Evolutionary conservation across 2,113 vertebrate species (phyloP).

Genomic region (Antigone vipio): DNA sequence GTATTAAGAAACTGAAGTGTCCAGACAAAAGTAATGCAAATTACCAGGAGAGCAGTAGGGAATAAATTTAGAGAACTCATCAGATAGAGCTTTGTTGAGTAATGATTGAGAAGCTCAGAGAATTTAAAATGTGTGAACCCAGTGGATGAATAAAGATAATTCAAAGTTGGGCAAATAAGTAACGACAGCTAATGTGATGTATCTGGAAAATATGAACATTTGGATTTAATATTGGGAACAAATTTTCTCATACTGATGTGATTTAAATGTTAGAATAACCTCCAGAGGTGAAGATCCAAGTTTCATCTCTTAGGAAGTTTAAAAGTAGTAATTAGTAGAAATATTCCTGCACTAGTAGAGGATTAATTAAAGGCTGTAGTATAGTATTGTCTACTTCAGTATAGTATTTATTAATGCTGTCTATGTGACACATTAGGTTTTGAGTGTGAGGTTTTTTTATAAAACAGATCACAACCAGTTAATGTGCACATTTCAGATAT

Average conservation of each 20-base stretch:
- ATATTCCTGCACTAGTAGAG: background rate
- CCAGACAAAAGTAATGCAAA: constrained; percentile 3
- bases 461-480: background rate
- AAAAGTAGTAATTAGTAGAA: constrained; percentile 5
- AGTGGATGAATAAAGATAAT: background rate
- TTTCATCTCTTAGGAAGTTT: background rate
- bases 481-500: background rate
- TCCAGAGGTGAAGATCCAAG: background rate
- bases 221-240: background rate
- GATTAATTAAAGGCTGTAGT: constrained; percentile 3
- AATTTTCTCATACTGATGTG: background rate
- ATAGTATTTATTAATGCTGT: background rate
- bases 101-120: constrained; percentile 17
- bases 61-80: constrained; percentile 17
- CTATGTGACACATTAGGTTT: background rate
- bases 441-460: background rate
- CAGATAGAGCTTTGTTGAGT: background rate
- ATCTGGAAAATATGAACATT: background rate
- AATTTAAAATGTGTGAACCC: background rate
- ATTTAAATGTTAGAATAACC: background rate
- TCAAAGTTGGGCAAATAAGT: background rate
- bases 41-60: background rate
- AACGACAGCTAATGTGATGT: background rate
- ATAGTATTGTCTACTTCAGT: background rate
- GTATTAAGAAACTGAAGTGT: background rate